Conservation (phyloP, 2,888 invertebrate species). For the Synanthedon vespiformis region DNA sequence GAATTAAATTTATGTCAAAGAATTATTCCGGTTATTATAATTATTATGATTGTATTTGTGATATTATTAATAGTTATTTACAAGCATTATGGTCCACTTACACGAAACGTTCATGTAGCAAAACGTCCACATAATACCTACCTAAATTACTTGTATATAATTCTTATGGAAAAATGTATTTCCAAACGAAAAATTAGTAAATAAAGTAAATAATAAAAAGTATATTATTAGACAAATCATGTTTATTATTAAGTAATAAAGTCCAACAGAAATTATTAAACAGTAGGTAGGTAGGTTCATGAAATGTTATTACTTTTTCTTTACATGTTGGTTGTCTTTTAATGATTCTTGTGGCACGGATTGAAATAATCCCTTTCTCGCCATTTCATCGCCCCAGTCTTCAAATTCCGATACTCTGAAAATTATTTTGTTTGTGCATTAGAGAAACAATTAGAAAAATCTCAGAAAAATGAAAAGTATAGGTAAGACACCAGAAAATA, state of each 20-base stretch:
- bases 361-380: constrained; percentile 57
- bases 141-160: no score
- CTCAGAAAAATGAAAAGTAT: no score
- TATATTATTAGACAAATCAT: no score
- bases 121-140: no score
- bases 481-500: no score
- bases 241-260: no score
- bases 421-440: constrained; percentile 1
- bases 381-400: constrained; percentile 58
- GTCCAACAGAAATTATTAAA: no score
- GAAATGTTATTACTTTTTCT: constrained; percentile 7
- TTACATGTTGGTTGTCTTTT: constrained; percentile 21
- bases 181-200: no score
- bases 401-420: constrained; percentile 46
- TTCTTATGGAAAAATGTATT: no score
- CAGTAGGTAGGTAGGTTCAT: neutral
- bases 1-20: no score
- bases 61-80: neutral
- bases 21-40: neutral
- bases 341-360: constrained; percentile 32
- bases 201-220: no score
- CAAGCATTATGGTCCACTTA: neutral
- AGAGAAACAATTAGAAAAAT: no score
- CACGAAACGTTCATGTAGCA: neutral
- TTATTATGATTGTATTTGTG: neutral